Conservation (phyloP, 2,797 vertebrate species). For the Gambusia yucatana region DNA sequence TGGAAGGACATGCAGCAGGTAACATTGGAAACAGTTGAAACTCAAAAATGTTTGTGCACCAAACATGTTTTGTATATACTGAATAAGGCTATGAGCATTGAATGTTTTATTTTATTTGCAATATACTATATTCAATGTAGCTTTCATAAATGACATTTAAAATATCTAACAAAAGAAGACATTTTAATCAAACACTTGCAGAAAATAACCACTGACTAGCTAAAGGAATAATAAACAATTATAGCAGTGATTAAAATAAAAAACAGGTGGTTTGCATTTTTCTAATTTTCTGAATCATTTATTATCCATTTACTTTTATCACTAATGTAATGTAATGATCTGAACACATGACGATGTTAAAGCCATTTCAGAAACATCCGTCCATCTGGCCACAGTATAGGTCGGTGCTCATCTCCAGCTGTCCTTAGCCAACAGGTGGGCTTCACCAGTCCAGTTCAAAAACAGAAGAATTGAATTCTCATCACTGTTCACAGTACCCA, state of each 20-base stretch:
- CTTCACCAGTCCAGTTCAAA: neutral
- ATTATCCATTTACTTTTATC: neutral
- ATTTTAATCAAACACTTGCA: neutral
- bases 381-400: neutral
- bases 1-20: constrained; percentile 15
- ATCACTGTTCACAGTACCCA: neutral
- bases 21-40: constrained; percentile 12
- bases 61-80: neutral
- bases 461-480: neutral
- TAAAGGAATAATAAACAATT: neutral
- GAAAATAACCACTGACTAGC: neutral
- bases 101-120: neutral
- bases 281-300: neutral
- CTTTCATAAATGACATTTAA: neutral
- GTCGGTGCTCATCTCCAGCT: neutral
- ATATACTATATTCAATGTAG: neutral
- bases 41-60: neutral
- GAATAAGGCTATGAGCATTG: neutral
- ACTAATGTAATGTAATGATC: neutral
- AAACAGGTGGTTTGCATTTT: neutral
- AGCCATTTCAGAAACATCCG: neutral
- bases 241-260: neutral
- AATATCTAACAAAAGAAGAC: neutral
- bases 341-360: neutral
- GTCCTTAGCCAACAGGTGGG: neutral